Evolutionary conservation across 2,797 vertebrate genomes (phyloP).

Genomic region (Acanthurus tractus): DNA sequence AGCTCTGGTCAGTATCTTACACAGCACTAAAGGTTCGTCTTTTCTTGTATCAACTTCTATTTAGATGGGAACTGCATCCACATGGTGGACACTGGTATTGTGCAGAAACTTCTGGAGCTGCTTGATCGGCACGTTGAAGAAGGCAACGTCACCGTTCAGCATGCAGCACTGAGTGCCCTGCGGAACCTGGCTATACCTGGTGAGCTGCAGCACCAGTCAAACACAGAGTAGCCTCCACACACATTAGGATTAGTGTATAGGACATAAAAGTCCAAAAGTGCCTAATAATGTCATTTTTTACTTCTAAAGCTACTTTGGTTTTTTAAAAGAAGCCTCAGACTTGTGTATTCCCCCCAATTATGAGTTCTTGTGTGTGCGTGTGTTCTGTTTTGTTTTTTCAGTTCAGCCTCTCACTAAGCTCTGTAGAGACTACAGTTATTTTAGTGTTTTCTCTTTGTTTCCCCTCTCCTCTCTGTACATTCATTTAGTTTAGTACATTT

Average conservation of each 20-base stretch:
- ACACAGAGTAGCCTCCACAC: neutral
- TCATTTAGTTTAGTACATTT: no score
- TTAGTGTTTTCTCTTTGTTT: no score
- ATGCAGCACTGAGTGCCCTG: constrained; percentile 95
- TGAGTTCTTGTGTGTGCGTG: no score
- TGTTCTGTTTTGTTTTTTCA: no score
- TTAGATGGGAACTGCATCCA: constrained; percentile 98
- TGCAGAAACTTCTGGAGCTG: constrained; percentile 95
- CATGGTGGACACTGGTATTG: constrained; percentile 98
- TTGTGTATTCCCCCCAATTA: no score
- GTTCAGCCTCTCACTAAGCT: no score
- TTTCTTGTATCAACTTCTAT: neutral
- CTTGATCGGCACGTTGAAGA: constrained; percentile 95
- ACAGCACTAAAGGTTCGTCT: neutral
- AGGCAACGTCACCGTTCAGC: constrained; percentile 97
- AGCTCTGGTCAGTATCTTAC: no score
- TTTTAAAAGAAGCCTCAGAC: no score
- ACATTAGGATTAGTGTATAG: neutral
- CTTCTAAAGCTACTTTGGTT: no score
- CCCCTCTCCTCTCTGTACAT: no score
- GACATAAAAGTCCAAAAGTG: neutral
- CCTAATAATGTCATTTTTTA: no score
- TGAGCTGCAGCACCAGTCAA: constrained; percentile 65
- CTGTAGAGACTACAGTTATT: no score
- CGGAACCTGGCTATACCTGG: constrained; percentile 97